Base-by-base conservation (phyloP, 2,888 invertebrate species). In the Allygus modestus region DNA sequence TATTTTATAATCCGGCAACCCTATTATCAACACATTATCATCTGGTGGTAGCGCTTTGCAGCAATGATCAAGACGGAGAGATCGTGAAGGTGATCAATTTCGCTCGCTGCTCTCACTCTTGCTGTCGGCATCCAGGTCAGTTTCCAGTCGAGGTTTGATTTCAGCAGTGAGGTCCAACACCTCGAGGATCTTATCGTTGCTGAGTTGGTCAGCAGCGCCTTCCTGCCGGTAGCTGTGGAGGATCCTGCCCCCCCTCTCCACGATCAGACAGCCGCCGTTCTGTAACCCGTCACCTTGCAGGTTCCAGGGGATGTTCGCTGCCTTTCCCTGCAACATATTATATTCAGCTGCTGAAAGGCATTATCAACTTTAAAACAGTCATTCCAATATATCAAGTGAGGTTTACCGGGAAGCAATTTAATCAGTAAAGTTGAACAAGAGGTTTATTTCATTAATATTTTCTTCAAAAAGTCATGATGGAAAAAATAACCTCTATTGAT, bases 211-310 rank as follows among this genome's bases (percentile, higher is more conserved):
- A 11, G 83, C 83, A 0, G 83, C 83, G 0, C 83, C 83, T 0
- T 83, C 75, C n/a, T 83, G 83, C 28, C 83, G 75, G 75, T 58
- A 83, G 33, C 83, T 83, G 17, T 83, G 83, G 12, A 83, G 83
- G 17, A 83, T 41, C n/a, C 54, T 73, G 7, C 83, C 83, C 0
- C 83, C 83, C 61, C 46, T 37, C 61, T 83, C 83, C 43, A 83
- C 83, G n/a, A 83, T 75, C 43, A 83, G 43, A 26, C 71, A 73
- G 11, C 83, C 83, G 11, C 83, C 83, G 41, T 83, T 83, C 75
- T 83, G 83, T 41, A 83, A 54, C 31, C 75, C 83, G 41, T 83
- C 83, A 0, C 83, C 83, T 58, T 83, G 31, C 17, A 83, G 43
- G 23, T 83, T 83, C 83, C 83, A 83, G 15, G 69, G 54, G 1